phyloP scores from a whole-genome alignment of 2,888 invertebrate species.

The Proisotoma minuta region DNA sequence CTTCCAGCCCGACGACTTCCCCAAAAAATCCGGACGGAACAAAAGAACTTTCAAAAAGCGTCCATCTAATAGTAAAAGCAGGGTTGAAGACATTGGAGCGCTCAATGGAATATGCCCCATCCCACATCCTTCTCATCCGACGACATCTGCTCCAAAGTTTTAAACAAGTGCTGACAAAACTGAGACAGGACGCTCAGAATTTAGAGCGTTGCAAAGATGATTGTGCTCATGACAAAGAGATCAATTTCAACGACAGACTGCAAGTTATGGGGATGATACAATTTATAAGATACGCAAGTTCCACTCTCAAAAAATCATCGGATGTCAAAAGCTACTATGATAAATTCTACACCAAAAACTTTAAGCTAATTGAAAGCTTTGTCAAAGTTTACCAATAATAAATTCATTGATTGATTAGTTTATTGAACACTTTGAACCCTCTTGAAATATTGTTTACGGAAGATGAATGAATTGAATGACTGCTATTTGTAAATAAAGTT shows the following conservation, averaged over 20 bases:
- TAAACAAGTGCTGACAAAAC: background rate
- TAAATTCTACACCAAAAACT: slow-evolving; percentile 1
- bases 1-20: background rate
- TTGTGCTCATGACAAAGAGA: background rate
- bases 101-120: background rate
- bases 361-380: background rate
- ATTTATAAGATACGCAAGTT: background rate
- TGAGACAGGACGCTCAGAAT: background rate
- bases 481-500: no score
- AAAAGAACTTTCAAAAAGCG: background rate
- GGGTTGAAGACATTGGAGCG: background rate
- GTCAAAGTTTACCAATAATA: background rate
- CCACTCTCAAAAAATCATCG: background rate
- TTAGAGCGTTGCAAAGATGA: background rate
- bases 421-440: no score
- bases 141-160: background rate
- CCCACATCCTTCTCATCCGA: background rate
- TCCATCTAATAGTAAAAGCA: background rate
- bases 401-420: background rate
- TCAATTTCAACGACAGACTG: background rate
- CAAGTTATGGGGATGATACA: background rate
- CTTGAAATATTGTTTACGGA: background rate
- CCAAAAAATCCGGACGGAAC: background rate
- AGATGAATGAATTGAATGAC: no score
- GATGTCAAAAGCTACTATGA: background rate